Evolutionary conservation across 2,888 invertebrate genomes (phyloP), one percentile per base, ranked within the genome.

Genomic region (Zelleria hepariella): DNA sequence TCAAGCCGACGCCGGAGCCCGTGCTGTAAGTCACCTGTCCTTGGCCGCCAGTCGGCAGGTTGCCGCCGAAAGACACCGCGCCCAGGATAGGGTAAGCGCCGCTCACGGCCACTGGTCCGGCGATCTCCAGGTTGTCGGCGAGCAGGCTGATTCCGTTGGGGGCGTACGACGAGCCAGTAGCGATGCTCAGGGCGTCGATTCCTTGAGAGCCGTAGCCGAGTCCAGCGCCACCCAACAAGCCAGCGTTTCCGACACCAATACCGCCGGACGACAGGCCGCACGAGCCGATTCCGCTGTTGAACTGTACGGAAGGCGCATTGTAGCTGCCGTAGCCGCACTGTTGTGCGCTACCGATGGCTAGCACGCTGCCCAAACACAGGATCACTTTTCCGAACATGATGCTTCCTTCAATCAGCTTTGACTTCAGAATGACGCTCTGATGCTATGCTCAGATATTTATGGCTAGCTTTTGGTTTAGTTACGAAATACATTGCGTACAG

Each of bases 181-280:
- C 21, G 7, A 51, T 21, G 51, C 51, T 51, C 8, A 51, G 21
- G 10, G 23, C 23, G 2, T 51, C 72, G 52, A 15, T 15, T 1
- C 32, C 32, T 32, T 32, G 32, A 32, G 32, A 32, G 32, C 32
- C 32, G 32, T 15, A 42, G 32, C 32, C 32, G 5, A 42, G 1
- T 4, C 15, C 32, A 42, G 15, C 15, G 32, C 32, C 6, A 6
- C 32, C 32, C 32, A 32, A 6, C 32, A 32, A 32, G 32, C 32
- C 32, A 42, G 15, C 4, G 15, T n/a, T n/a, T n/a, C n/a, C n/a
- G n/a, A n/a, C n/a, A n/a, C 32, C 32, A 10, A 0, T 2, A 15
- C 32, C 32, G 32, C 15, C 4, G 32, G 32, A 15, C 15, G 32
- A 42, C 32, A 42, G 32, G 32, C 32, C 32, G 15, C 15, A 42